phyloP scores from a whole-genome alignment of 2,888 invertebrate genomes.

The Choreutis nemorana region DNA sequence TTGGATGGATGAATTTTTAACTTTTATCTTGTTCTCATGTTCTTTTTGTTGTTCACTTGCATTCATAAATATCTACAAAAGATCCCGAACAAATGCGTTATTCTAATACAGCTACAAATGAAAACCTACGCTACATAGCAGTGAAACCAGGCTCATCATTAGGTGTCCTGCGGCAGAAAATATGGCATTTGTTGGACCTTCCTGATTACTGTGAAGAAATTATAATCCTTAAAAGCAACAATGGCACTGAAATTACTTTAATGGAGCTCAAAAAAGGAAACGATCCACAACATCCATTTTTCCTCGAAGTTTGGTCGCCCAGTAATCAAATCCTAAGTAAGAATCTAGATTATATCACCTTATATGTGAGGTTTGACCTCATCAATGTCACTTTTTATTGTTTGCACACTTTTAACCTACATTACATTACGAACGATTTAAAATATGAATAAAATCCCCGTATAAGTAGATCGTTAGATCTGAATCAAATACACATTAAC shows the following conservation, averaged over 20 bases:
- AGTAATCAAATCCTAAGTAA: conserved; percentile 20
- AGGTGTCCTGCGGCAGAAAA: conserved; percentile 40
- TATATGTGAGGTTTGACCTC: conserved; percentile 4
- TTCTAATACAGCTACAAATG: conserved; percentile 25
- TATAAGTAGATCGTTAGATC: too few species aligned
- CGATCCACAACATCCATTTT: conserved; percentile 39
- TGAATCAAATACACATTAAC: too few species aligned
- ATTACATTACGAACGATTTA: too few species aligned
- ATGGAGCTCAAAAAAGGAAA: conserved; percentile 44
- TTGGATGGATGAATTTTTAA: not conserved
- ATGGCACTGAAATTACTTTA: conserved; percentile 33
- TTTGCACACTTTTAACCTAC: too few species aligned
- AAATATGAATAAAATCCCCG: too few species aligned
- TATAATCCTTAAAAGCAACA: conserved; percentile 34
- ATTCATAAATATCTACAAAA: not conserved
- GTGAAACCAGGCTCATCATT: conserved; percentile 40
- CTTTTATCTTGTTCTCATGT: not conserved
- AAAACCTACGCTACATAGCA: conserved; percentile 41
- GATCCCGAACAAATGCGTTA: not conserved
- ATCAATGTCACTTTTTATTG: conserved; percentile 4
- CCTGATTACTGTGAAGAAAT: conserved; percentile 54
- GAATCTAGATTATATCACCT: conserved; percentile 5
- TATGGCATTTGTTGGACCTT: conserved; percentile 47
- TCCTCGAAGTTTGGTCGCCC: conserved; percentile 48
- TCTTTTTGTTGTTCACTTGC: conserved; percentile 1